Evolutionary conservation across 2,113 vertebrate species (phyloP).

Genomic region (Odontesthes bonariensis): DNA sequence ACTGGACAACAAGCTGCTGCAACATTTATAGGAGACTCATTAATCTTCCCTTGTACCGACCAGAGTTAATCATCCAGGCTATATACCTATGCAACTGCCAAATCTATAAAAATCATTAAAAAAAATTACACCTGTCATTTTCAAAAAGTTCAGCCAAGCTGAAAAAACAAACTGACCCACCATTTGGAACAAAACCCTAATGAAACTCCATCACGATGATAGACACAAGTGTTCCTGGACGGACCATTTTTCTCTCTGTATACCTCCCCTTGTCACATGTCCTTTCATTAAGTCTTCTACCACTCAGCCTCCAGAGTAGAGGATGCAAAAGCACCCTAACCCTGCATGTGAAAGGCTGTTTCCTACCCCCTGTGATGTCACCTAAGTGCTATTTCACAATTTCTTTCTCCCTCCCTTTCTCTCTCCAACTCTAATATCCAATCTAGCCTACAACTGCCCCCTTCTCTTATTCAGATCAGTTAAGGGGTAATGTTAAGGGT

Average conservation of each 20-base stretch:
- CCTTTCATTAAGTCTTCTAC: neutral
- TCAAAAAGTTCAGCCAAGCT: constrained; percentile 46
- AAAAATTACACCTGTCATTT: constrained; percentile 46
- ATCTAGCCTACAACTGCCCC: constrained; percentile 13
- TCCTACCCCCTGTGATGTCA: constrained; percentile 1
- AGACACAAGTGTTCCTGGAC: constrained; percentile 26
- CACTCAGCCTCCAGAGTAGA: constrained; percentile 10
- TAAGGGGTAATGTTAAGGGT: constrained; percentile 27
- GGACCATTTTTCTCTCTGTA: constrained; percentile 28
- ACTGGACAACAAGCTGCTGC: constrained; percentile 4
- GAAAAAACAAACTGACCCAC: constrained; percentile 44
- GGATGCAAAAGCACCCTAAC: neutral
- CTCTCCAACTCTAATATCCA: constrained; percentile 28
- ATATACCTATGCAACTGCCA: constrained; percentile 28
- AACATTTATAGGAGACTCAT: constrained; percentile 14
- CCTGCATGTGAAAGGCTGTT: constrained; percentile 2
- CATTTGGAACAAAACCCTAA: constrained; percentile 53
- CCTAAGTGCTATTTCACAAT: neutral
- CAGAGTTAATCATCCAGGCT: constrained; percentile 31
- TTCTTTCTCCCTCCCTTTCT: neutral
- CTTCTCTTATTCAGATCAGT: constrained; percentile 43
- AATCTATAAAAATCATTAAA: constrained; percentile 49
- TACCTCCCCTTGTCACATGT: constrained; percentile 25
- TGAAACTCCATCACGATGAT: constrained; percentile 53
- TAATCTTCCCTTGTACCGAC: constrained; percentile 13